A percentile compares a stretch with the other conserved stretches of the same genome.
phyloP scores from a whole-genome alignment of 2,888 invertebrate species.

The Hydropsyche betteni region DNA sequence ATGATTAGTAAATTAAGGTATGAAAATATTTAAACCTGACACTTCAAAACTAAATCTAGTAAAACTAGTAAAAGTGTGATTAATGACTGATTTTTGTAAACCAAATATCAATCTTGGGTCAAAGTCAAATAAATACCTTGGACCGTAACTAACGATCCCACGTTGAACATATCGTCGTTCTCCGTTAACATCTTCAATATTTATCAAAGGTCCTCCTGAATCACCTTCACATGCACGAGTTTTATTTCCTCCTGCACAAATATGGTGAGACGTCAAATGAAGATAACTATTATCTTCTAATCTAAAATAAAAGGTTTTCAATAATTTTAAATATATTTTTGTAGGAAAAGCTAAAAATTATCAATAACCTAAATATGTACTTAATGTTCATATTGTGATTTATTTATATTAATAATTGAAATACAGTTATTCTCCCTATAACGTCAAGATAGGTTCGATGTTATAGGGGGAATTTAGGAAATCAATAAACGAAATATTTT shows the following conservation, averaged over 20 bases:
- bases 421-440: too few species aligned
- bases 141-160: slow-evolving; percentile 67
- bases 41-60: too few species aligned
- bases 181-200: slow-evolving; percentile 56
- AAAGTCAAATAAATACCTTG: slow-evolving; percentile 47
- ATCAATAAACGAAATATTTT: too few species aligned
- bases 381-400: not conserved
- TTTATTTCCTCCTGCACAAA: slow-evolving; percentile 72
- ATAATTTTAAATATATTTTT: not conserved
- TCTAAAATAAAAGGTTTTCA: slow-evolving; percentile 54
- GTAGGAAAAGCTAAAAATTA: too few species aligned
- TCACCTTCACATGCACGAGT: slow-evolving; percentile 74
- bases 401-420: slow-evolving; percentile 52
- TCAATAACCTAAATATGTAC: not conserved
- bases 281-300: too few species aligned
- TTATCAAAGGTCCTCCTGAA: slow-evolving; percentile 74
- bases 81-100: too few species aligned
- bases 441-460: too few species aligned
- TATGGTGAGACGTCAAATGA: slow-evolving; percentile 54
- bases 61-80: too few species aligned
- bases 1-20: too few species aligned
- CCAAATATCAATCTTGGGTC: too few species aligned
- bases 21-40: too few species aligned
- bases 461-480: too few species aligned
- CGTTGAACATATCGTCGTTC: slow-evolving; percentile 67